These are phyloP conservation scores for Drosophila borborema DNA, from an alignment of 2,888 invertebrate species.

Conservation along the genomic window DNA sequence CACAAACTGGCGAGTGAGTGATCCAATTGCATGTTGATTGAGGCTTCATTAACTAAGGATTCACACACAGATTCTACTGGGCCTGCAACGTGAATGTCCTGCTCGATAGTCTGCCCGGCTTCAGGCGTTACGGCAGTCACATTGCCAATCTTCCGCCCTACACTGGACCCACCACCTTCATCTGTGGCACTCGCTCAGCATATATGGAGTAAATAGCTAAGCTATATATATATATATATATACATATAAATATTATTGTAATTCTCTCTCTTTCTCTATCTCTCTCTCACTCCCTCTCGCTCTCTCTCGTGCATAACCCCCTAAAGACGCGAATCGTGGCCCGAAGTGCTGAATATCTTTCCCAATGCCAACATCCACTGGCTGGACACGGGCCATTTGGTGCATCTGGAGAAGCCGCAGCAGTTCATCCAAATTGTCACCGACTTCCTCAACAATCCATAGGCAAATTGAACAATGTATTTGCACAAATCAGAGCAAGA, in stretches of 20 bases:
- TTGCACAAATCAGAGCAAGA: slow-evolving; percentile 37
- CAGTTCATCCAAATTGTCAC: slow-evolving; percentile 85
- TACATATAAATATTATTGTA: not conserved
- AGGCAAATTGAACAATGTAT: not conserved
- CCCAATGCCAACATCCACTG: slow-evolving; percentile 86
- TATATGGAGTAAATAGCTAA: slow-evolving; percentile 89
- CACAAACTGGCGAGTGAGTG: slow-evolving; percentile 69
- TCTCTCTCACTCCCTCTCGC: not conserved
- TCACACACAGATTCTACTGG: slow-evolving; percentile 88
- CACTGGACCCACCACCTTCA: slow-evolving; percentile 91
- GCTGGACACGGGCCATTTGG: slow-evolving; percentile 95
- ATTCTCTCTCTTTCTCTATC: not conserved
- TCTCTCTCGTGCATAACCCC: too few species aligned
- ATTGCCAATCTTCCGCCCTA: slow-evolving; percentile 73
- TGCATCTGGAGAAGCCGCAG: slow-evolving; percentile 95
- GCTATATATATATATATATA: not conserved
- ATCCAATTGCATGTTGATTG: not conserved
- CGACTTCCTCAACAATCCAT: slow-evolving; percentile 82
- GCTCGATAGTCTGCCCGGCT: slow-evolving; percentile 87
- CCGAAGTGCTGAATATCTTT: slow-evolving; percentile 88
- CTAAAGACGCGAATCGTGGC: slow-evolving; percentile 86
- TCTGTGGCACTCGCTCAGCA: slow-evolving; percentile 93
- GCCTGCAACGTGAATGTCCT: slow-evolving; percentile 92
- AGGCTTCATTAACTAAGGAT: not conserved
- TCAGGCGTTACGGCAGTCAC: slow-evolving; percentile 42